Evolutionary conservation across 2,888 invertebrate species (phyloP), one percentile per base, ranked within the genome.

Genomic region (Ichneumoninae sp.): DNA sequence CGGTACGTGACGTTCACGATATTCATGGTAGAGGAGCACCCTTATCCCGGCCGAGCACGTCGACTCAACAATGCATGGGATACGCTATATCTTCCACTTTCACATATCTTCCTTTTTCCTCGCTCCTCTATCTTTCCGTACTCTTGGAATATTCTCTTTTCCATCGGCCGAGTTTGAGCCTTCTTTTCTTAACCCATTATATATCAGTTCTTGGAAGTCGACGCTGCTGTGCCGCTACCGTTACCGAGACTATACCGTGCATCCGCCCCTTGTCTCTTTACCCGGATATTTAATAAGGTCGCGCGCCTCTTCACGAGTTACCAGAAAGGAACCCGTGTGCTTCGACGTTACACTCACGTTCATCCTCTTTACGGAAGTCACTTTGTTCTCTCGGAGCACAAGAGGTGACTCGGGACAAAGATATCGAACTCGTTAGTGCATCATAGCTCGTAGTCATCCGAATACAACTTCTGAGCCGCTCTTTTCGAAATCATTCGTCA

Each of bases 1-100:
- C 16, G 72, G 81, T 83, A 71, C 75, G 80, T 85, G 87, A 89
- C 87, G 82, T 75, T 71, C 68, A 71, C 80, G 84, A 87, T 88
- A 88, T 87, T 89, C 88, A 81, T 86, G 78, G 77, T 76, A 66
- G 69, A 75, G 71, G 68, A 76, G 82, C 70, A 77, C 86, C 75
- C 86, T 86, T 81, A 79, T 81, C 71, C 76, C 65, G 77, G 68
- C 84, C 86, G 77, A 83, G 83, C 83, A 80, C 82, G 86, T 86
- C 87, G 80, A 68, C 82, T 84, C 85, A 57, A 85, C 86, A 82
- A 88, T 86, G 85, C 85, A 82, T 70, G 80, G 68, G 77, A 33
- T 69, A 74, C 82, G 75, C 62, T 76, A 75, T 72, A 78, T 60
- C 33, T 22, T 44, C 62, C 54, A 50, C 22, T 74, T 33, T 26